Evolutionary conservation across 2,888 invertebrate species (phyloP), one percentile per base, ranked within the genome.

Genomic region (Cenopis cana): DNA sequence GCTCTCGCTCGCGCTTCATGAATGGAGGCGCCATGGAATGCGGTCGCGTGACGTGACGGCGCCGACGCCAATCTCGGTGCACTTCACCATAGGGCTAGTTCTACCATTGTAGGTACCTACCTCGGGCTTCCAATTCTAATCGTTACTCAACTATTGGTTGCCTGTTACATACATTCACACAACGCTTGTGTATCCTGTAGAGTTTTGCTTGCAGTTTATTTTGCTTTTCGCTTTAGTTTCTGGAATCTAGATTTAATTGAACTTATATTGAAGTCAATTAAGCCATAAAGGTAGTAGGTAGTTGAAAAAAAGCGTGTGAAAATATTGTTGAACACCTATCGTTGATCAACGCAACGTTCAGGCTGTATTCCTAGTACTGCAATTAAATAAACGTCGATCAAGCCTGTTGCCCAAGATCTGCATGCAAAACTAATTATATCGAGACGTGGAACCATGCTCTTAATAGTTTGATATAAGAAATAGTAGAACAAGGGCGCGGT

Each of bases 21-120:
- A 91, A 92, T 91, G 91, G 87, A 92, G 90, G 89, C 89, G 89
- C 88, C 89, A 82, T 89, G 94, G 95, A 95, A 94, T 95, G 94
- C 93, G 93, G 91, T 90, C 92, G 91, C 91, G 93, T 94, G 94
- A 94, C 94, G 94, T 93, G 91, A 85, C 94, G 94, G 90, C 93
- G 94, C 93, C 94, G 93, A 85, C 89, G 87, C 92, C 90, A 91
- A 93, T 92, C 92, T 91, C 88, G 90, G 90, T 94, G 93, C 93
- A 93, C 91, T 89, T 89, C 83, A 86, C 85, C 85, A 84, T 87
- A 87, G 85, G 85, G 84, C 85, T 88, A 86, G 87, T 81, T 86
- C 81, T 83, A 80, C 83, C 81, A 83, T 83, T 81, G 79, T 24
- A 24, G 4, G 24, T 81, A 77, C 75, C 68, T 70, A 55, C 52